A percentile compares a stretch with the other conserved stretches of the same genome.
Evolutionary conservation across 1,140 invertebrate species (phyloP).

Genomic region (Mizuhopecten yessoensis): DNA sequence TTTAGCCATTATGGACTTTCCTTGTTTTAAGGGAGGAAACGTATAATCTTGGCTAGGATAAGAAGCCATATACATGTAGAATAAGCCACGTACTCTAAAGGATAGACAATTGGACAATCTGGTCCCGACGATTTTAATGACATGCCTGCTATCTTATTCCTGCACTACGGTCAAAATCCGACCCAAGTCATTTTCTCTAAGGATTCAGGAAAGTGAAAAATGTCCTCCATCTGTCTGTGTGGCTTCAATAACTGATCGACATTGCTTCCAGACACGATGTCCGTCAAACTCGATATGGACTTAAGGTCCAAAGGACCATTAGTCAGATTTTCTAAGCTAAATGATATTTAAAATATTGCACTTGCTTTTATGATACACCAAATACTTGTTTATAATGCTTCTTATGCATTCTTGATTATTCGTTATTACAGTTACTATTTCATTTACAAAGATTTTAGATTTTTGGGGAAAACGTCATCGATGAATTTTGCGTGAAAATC

Average conservation of each 20-base stretch:
- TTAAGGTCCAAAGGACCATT: background rate
- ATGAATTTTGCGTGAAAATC: too few relatives aligned
- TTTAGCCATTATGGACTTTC: background rate
- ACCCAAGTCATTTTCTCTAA: background rate
- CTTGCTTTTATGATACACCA: too few relatives aligned
- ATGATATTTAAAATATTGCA: too few relatives aligned
- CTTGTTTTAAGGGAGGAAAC: background rate
- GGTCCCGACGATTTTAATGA: background rate
- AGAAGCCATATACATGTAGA: conserved; percentile 2
- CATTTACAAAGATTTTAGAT: too few relatives aligned
- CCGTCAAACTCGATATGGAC: background rate
- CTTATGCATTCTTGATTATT: background rate
- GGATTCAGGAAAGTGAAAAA: background rate
- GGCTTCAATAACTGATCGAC: background rate
- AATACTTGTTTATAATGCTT: background rate
- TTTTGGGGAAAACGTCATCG: too few relatives aligned
- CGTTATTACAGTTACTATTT: background rate
- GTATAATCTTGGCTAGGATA: background rate
- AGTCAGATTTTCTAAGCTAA: background rate
- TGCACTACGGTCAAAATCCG: background rate
- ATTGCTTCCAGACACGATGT: background rate
- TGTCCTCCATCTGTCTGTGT: conserved; percentile 17
- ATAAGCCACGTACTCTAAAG: background rate
- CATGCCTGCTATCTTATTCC: background rate
- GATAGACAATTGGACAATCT: conserved; percentile 4